Base-by-base conservation (phyloP, 2,888 invertebrate species). In the Fragum whitleyi region DNA sequence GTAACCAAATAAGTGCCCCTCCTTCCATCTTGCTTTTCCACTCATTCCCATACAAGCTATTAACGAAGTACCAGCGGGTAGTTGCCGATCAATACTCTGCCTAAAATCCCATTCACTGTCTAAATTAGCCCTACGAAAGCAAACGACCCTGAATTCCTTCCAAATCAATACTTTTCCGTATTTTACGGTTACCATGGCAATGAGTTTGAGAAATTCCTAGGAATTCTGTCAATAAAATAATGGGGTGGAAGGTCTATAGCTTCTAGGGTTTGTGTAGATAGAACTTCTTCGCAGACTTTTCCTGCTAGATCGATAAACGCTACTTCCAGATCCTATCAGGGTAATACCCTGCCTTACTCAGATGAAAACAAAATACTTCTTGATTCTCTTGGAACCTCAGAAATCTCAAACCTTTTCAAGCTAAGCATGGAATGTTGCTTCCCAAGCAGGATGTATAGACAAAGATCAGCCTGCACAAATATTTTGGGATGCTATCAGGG, bases 41-140 rank as follows among this genome's bases (percentile, higher is more conserved):
- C 65, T 42, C 65, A 65, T 42, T 65, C 42, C 65, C 19, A 47
- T 47, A 47, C 19, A 47, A 5, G 3, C 47, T n/a, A 29, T 28
- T 36, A n/a, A n/a, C 65, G 2, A 42, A 47, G 62, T 59, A 75
- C 39, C 79, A 76, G 83, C 83, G 83, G 83, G 83, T 83, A 83
- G 72, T 70, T 75, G 39, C 28, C 7, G 61, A 83, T 83, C 83
- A 77, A 83, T 83, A 81, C 65, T 67, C 75, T 59, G 74, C 79
- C 65, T 65, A 74, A 82, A 82, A 83, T 83, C 83, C 73, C 79
- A 74, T 70, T 65, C 26, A 69, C 65, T 65, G 69, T 69, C 83
- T 59, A 79, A 83, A 77, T 83, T 83, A 77, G 76, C 71, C 51
- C 53, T 74, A 72, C 29, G 36, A 70, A 71, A 70, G 51, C 67